Evolutionary conservation across 2,888 invertebrate genomes (phyloP).

Genomic region (Sphecodes monilicornis): DNA sequence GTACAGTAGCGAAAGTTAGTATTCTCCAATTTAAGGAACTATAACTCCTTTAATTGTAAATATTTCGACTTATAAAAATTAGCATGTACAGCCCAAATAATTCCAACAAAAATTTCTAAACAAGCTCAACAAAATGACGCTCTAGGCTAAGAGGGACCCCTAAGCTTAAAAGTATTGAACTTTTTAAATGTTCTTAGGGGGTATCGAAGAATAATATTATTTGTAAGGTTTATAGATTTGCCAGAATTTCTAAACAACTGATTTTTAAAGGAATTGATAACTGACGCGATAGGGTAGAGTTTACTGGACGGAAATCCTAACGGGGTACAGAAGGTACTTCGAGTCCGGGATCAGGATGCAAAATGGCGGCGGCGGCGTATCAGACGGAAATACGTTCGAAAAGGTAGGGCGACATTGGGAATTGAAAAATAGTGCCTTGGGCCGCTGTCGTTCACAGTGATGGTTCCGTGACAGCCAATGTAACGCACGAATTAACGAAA

Average conservation of each 20-base stretch:
- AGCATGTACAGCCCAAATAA: no score
- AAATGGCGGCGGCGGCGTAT: slow-evolving; percentile 59
- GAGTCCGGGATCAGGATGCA: slow-evolving; percentile 56
- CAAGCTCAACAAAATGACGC: no score
- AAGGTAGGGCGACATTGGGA: slow-evolving; percentile 78
- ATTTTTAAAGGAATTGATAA: not conserved
- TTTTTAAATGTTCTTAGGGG: not conserved
- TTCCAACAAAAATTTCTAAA: no score
- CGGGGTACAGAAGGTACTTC: not conserved
- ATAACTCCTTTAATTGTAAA: no score
- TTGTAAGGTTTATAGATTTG: not conserved
- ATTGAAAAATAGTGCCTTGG: slow-evolving; percentile 83
- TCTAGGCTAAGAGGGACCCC: no score
- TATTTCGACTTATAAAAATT: no score
- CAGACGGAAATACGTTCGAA: slow-evolving; percentile 67
- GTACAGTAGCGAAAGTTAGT: no score
- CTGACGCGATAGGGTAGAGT: not conserved
- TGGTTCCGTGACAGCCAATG: slow-evolving; percentile 81
- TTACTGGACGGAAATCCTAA: not conserved
- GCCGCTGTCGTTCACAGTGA: slow-evolving; percentile 82
- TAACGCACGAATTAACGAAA: slow-evolving; percentile 81
- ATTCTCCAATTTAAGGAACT: no score
- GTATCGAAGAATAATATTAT: not conserved
- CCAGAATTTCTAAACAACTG: no score
- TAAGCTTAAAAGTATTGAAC: not conserved